Evolutionary conservation across 53 echinoderm and acorn worm species (phyloP).

Genomic region (Arbacia lixula): DNA sequence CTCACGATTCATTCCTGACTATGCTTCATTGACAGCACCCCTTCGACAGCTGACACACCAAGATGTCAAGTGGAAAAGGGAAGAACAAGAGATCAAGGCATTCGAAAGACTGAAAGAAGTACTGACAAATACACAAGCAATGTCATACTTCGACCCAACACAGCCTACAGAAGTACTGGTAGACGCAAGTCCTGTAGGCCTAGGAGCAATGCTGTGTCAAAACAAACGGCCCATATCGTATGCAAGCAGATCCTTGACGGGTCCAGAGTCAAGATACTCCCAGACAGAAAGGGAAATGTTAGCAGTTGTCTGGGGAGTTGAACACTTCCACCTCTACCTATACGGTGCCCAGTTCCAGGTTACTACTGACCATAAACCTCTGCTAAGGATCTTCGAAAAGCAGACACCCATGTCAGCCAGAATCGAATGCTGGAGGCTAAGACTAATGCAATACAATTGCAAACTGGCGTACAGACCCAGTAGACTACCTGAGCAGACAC

Average conservation of each 20-base stretch:
- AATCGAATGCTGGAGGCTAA: conserved; percentile 70
- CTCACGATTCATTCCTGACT: conserved; percentile 68
- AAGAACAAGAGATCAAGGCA: conserved; percentile 16
- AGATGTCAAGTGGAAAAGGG: conserved; percentile 64
- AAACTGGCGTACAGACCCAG: conserved; percentile 63
- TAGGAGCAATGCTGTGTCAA: conserved; percentile 71
- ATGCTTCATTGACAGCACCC: conserved; percentile 64
- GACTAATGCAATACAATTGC: conserved; percentile 71
- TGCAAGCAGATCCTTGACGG: conserved; percentile 62
- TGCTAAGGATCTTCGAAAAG: conserved; percentile 66
- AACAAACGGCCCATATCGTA: conserved; percentile 44
- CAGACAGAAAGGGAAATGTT: conserved; percentile 80
- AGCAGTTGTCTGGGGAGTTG: conserved; percentile 61
- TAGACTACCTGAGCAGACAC: conserved; percentile 69
- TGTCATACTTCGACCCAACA: conserved; percentile 67
- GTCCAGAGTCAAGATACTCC: conserved; percentile 67
- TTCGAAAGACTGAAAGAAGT: conserved; percentile 52
- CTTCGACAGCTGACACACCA: conserved; percentile 64
- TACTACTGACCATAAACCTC: conserved; percentile 72
- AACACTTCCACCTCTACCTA: conserved; percentile 71
- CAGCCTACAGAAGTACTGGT: conserved; percentile 58
- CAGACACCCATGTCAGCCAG: conserved; percentile 54
- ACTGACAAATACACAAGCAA: conserved; percentile 48
- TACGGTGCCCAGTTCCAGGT: conserved; percentile 64
- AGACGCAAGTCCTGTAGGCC: conserved; percentile 69